A percentile compares a stretch with the other conserved stretches of the same genome.
Conservation (phyloP, 2,888 invertebrate species). For the Rhodophaea formosa region DNA sequence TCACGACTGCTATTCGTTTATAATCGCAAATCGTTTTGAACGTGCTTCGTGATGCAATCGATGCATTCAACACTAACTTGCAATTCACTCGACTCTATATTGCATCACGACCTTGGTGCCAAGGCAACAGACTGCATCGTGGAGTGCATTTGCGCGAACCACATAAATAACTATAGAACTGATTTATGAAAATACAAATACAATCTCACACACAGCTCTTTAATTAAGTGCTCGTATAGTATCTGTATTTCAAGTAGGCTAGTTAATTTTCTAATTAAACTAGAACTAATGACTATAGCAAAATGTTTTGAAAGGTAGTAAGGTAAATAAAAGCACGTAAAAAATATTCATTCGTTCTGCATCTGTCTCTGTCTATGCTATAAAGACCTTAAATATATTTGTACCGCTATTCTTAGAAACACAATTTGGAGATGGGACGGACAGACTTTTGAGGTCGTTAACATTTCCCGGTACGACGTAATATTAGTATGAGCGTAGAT, state of each 20-base stretch:
- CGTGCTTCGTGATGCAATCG: constrained; percentile 54
- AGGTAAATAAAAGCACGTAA: neutral
- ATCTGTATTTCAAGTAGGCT: no score
- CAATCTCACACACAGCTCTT: no score
- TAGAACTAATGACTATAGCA: no score
- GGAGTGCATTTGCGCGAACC: constrained; percentile 55
- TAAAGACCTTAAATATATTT: constrained; percentile 14
- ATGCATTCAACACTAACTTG: constrained; percentile 57
- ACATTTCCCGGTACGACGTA: constrained; percentile 8
- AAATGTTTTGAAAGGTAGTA: neutral
- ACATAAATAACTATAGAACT: constrained; percentile 30
- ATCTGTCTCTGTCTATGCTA: constrained; percentile 16
- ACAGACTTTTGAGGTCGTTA: constrained; percentile 14
- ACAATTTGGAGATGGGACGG: constrained; percentile 12
- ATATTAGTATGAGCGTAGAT: neutral
- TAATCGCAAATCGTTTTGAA: constrained; percentile 22
- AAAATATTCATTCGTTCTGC: constrained; percentile 10
- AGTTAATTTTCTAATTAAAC: no score
- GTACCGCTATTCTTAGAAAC: constrained; percentile 20
- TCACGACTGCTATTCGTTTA: constrained; percentile 18
- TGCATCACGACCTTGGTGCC: constrained; percentile 74
- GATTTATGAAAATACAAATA: neutral
- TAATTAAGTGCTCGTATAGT: no score
- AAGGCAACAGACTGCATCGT: constrained; percentile 66
- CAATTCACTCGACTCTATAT: constrained; percentile 62